Conservation (phyloP, 2,888 invertebrate species). For the Lochmaea crataegi region DNA sequence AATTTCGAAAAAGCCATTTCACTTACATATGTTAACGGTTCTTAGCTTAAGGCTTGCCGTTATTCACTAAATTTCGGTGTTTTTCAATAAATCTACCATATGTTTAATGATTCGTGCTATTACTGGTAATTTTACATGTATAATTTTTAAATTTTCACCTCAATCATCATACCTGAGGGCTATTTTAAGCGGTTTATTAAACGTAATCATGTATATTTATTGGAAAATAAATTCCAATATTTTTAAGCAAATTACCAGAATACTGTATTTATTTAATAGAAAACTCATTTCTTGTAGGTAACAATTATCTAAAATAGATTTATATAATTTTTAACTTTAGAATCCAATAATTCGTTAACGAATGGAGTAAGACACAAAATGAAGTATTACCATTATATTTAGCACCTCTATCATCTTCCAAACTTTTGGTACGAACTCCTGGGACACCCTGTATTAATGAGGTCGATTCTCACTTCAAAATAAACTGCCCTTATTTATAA, state of each 20-base stretch:
- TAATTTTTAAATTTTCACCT: conserved; percentile 9
- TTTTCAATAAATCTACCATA: conserved; percentile 16
- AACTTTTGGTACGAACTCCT: no score
- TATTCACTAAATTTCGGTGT: neutral
- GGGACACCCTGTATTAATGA: no score
- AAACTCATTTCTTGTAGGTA: no score
- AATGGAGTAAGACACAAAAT: no score
- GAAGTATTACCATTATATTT: no score
- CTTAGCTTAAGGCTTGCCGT: neutral
- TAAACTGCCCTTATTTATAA: no score
- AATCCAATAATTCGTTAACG: no score
- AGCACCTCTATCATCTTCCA: no score
- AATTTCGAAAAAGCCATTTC: neutral
- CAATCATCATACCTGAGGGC: neutral
- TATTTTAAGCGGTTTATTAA: neutral
- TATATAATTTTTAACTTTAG: no score
- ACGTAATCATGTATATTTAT: neutral
- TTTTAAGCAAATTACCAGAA: neutral
- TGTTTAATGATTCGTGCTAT: conserved; percentile 16
- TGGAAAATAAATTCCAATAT: neutral
- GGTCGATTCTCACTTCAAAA: no score
- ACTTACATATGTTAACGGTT: conserved; percentile 15
- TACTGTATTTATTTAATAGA: neutral
- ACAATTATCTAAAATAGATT: no score
- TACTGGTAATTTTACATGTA: neutral